phyloP scores from a whole-genome alignment of 2,797 vertebrate species.

The Myotis daubentonii region DNA sequence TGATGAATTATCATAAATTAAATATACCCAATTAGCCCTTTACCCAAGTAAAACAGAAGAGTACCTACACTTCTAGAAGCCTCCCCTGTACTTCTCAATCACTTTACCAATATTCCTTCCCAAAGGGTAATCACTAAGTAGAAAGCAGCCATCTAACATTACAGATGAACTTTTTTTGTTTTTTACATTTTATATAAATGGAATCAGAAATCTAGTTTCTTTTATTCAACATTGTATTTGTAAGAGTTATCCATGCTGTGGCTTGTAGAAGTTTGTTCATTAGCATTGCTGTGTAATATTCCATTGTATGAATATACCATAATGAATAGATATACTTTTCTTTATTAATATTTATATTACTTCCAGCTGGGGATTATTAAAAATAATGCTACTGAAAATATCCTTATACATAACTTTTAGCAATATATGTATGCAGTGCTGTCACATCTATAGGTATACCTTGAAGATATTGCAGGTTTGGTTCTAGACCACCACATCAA shows the following conservation, averaged over 20 bases:
- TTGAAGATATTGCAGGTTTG: neutral
- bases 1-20: conserved; percentile 29
- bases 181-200: neutral
- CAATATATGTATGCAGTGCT: neutral
- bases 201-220: neutral
- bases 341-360: conserved; percentile 27
- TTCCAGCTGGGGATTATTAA: neutral
- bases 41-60: neutral
- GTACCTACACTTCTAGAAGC: neutral
- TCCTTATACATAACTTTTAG: neutral
- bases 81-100: neutral
- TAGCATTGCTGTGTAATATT: neutral
- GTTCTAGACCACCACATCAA: neutral
- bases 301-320: neutral
- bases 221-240: neutral
- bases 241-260: neutral
- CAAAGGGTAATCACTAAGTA: conserved; percentile 3
- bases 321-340: neutral
- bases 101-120: neutral
- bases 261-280: conserved; percentile 7
- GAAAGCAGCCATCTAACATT: conserved; percentile 9
- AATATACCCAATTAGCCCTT: neutral
- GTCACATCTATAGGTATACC: neutral
- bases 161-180: neutral
- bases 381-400: conserved; percentile 40